These are phyloP conservation scores for Alauda arvensis DNA, from an alignment of 2,797 vertebrate species.

Conservation along the genomic window DNA sequence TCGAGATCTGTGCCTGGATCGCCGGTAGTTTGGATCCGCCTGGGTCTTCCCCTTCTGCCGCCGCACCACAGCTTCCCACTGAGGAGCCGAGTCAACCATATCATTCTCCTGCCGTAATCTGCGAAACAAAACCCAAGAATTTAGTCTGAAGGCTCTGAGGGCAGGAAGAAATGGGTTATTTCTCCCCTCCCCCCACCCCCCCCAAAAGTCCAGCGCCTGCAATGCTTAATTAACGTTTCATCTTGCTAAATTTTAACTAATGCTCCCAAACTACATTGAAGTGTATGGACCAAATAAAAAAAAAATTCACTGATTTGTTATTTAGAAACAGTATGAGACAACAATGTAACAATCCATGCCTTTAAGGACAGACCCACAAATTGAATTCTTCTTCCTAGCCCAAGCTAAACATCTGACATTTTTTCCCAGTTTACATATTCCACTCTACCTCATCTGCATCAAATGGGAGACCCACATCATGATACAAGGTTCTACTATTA, in stretches of 20 bases:
- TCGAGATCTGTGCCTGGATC: constrained; percentile 85
- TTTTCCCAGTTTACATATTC: background rate
- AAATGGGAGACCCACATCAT: background rate
- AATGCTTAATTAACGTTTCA: background rate
- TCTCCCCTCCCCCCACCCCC: accelerated
- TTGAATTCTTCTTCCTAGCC: background rate
- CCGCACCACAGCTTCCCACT: constrained; percentile 83
- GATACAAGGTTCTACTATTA: background rate
- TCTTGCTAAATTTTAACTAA: background rate
- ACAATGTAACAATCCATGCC: background rate
- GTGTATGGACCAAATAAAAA: background rate
- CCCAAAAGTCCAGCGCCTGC: background rate
- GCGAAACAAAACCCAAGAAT: background rate
- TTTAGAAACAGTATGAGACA: background rate
- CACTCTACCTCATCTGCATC: background rate
- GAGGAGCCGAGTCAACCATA: constrained; percentile 81
- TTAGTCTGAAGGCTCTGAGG: background rate
- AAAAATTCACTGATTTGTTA: background rate
- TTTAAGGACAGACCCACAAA: background rate
- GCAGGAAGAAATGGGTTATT: background rate
- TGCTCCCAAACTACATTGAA: background rate
- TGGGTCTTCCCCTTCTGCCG: constrained; percentile 82
- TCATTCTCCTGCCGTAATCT: constrained; percentile 81
- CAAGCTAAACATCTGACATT: background rate
- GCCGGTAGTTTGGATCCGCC: constrained; percentile 75